These are phyloP conservation scores for Pachyramphus minor DNA, from an alignment of 2,113 vertebrate species.

Conservation along the genomic window DNA sequence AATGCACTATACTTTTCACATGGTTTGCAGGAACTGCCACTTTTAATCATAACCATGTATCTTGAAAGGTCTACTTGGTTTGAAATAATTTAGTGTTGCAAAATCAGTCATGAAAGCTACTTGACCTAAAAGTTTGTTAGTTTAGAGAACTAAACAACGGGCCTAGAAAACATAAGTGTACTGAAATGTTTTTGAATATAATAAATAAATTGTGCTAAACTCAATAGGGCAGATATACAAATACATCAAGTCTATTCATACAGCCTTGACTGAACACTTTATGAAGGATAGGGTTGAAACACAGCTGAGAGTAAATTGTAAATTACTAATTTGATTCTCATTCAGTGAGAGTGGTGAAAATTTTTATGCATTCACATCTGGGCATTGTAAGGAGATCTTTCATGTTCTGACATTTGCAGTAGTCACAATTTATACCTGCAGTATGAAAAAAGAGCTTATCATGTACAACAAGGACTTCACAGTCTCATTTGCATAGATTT, in stretches of 20 bases:
- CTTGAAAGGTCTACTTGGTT: not conserved
- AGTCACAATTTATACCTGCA: not conserved
- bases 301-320: not conserved
- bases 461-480: not conserved
- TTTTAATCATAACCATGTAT: constrained; percentile 31
- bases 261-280: not conserved
- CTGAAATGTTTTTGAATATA: not conserved
- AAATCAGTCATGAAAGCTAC: constrained; percentile 11
- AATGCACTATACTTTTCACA: not conserved
- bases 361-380: not conserved
- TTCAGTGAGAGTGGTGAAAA: not conserved
- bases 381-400: not conserved
- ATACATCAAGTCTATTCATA: not conserved
- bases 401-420: not conserved
- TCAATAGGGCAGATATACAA: not conserved
- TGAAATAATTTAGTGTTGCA: constrained; percentile 10
- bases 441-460: not conserved
- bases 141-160: constrained; percentile 1
- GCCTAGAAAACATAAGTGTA: not conserved
- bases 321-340: constrained; percentile 59
- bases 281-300: not conserved
- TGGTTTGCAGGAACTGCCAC: not conserved
- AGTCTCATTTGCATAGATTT: not conserved
- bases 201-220: not conserved
- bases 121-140: constrained; percentile 25